phyloP scores from a whole-genome alignment of 1,140 invertebrate genomes.

The Zaprionus taronus region DNA sequence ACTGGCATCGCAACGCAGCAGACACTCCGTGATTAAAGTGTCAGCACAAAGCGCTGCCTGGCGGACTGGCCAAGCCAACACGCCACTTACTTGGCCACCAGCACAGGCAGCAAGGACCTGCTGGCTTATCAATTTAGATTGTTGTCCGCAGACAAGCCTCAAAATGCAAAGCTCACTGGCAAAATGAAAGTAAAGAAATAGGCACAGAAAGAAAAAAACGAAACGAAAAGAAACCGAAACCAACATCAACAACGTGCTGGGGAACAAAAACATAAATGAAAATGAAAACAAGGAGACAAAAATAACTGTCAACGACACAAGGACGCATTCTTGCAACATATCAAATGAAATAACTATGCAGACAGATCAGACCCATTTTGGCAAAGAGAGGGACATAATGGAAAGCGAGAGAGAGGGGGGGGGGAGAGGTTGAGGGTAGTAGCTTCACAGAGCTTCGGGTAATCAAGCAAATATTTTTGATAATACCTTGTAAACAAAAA shows the following conservation, averaged over 20 bases:
- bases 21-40: conserved; percentile 72
- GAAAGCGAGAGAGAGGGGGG: not conserved
- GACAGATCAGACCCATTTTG: conserved; percentile 40
- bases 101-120: conserved; percentile 22
- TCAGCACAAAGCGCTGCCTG: conserved; percentile 42
- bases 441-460: conserved; percentile 12
- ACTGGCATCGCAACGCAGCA: not conserved
- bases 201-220: not conserved
- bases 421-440: no score
- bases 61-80: conserved; percentile 30
- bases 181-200: not conserved
- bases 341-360: conserved; percentile 53
- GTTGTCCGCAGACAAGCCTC: conserved; percentile 48
- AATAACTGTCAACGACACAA: conserved; percentile 51
- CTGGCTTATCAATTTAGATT: conserved; percentile 65
- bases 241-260: not conserved
- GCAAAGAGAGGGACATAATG: not conserved
- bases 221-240: conserved; percentile 17
- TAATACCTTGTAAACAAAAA: conserved; percentile 14
- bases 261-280: conserved; percentile 18
- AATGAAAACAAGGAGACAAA: conserved; percentile 21
- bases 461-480: conserved; percentile 59
- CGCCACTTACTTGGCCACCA: conserved; percentile 36
- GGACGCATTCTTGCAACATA: conserved; percentile 13
- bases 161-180: conserved; percentile 32